Percentiles rank a stretch among this genome's conserved stretches.
Conservation (phyloP, 2,797 vertebrate genomes). For the Chanos chanos region DNA sequence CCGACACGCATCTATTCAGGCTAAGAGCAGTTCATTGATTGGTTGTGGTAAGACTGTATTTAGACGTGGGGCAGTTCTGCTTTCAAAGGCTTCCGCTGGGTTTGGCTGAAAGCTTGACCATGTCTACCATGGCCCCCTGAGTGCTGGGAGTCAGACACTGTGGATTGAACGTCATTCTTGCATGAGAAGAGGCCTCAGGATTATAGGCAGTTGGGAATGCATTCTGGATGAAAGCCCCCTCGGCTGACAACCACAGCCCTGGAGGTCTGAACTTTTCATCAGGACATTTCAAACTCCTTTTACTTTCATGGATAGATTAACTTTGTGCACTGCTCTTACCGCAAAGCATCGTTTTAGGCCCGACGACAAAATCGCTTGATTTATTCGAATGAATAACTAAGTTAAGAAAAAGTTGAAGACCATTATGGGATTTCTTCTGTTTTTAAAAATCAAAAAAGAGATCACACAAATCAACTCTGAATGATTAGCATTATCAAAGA, state of each 20-base stretch:
- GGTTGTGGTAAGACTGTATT: slow-evolving; percentile 4
- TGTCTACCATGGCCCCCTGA: slow-evolving; percentile 21
- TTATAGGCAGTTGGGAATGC: slow-evolving; percentile 36
- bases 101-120: slow-evolving; percentile 17
- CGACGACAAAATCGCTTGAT: no score
- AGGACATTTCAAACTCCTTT: background rate
- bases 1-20: no score
- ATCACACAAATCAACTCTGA: no score
- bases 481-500: no score
- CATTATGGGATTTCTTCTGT: no score
- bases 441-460: no score
- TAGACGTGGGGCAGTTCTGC: slow-evolving; percentile 11
- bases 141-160: slow-evolving; percentile 31
- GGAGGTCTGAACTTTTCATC: slow-evolving; percentile 11
- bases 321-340: no score
- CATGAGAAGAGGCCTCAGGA: slow-evolving; percentile 40
- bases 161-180: slow-evolving; percentile 44
- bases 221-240: slow-evolving; percentile 25
- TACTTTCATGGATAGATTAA: no score
- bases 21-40: background rate
- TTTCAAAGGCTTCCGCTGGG: slow-evolving; percentile 3
- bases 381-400: no score
- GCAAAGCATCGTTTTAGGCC: no score
- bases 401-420: no score
- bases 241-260: background rate